Evolutionary conservation across 2,888 invertebrate species (phyloP), one percentile per base, ranked within the genome.

Genomic region (Cantharis flavilabris): DNA sequence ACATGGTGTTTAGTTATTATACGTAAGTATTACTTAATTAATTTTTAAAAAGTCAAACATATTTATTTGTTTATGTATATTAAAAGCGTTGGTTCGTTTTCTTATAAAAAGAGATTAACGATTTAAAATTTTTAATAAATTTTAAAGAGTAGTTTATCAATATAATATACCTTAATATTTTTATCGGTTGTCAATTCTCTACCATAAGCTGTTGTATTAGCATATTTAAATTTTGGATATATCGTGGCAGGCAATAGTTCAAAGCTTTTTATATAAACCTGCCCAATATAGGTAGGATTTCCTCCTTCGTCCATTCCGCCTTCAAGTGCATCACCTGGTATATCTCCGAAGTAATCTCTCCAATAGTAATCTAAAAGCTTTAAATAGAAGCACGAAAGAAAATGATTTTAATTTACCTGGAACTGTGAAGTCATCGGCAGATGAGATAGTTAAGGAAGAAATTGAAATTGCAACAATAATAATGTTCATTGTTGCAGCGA

Each of bases 361-460:
- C 80, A 80, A 16, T 78, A 80, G 49, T 77, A 80, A 63, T 80
- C 80, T 80, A 63, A 16, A 74, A 75, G 65, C 69, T 30, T 73
- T 77, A 67, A 23, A 11, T 23, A 9, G 65, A 23, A 64, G 16
- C 9, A 23, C n/a, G 7, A n/a, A 49, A 49, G 13, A n/a, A 23
- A 26, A n/a, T 13, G n/a, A 23, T 64, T 64, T 64, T 18, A 18
- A 67, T 67, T 67, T 67, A 67, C 65, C 65, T 67, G 65, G 65
- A 23, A 67, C 20, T 23, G 20, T 11, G 3, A 64, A 33, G 33
- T 33, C 33, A 30, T 30, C 10, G 7, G 33, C 33, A 4, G 33
- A 23, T 67, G 65, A 26, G 9, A 23, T n/a, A 9, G 11, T 18
- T 67, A 67, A 20, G 3, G 16, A 23, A 11, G 9, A 67, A 67